Evolutionary conservation across 2,113 vertebrate genomes (phyloP), one percentile per base, ranked within the genome.

Genomic region (Lanius collurio): DNA sequence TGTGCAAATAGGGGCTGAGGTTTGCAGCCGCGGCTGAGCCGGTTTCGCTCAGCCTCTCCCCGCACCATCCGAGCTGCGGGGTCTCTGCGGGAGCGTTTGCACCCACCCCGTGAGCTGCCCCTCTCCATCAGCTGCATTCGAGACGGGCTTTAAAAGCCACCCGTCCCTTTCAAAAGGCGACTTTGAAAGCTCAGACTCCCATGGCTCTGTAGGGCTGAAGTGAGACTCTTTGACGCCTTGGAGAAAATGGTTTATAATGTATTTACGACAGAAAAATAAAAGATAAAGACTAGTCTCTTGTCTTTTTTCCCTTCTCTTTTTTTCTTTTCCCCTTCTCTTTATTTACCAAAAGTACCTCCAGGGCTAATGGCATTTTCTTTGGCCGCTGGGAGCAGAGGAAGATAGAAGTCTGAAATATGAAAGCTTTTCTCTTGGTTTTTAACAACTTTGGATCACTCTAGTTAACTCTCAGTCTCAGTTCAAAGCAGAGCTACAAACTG

Each of bases 391-490:
- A 95, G 85, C 81, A 88, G 89, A 92, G 90, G 52, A 83, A 89
- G 84, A 67, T 85, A 97, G 96, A 97, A 97, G 94, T 79, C 53
- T 95, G 89, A 91, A 63, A 87, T 87, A 44, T 95, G 86, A 94
- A 96, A 84, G 82, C 47, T 94, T 95, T 89, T 62, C 83, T 78
- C 73, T 95, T 65, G 68, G n/a, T 95, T 96, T 95, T 93, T 75
- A 75, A 94, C 87, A 87, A 92, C 81, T 95, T 82, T 52, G 79
- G 83, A 95, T 97, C 90, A 88, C 62, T 95, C 55, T 69, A 46
- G 93, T 96, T 96, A 95, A 86, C 82, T 92, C 78, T 71, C 91
- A 85, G 68, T 13, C 83, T 85, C 89, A 81, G 86, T 94, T 96
- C 86, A 91, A 97, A 95, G 87, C 71, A 64, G 53, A 89, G 83